Percentiles rank a stretch among this genome's conserved stretches.
Evolutionary conservation across 2,888 invertebrate species (phyloP).

Genomic region (Oxytorus armatus): DNA sequence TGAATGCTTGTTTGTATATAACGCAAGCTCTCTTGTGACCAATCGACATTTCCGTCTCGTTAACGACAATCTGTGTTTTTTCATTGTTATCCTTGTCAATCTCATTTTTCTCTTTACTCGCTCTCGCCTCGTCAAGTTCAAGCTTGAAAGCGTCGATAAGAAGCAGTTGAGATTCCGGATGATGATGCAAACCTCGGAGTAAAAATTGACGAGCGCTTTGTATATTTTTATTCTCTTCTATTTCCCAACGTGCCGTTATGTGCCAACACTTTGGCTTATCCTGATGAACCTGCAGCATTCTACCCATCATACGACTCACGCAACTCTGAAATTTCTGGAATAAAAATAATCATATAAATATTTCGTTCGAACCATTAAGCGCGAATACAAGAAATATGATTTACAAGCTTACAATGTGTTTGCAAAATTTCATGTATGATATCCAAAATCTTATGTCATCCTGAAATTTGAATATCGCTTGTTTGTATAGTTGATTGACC

Average conservation of each 20-base stretch:
- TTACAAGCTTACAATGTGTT: constrained; percentile 86
- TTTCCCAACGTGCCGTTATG: constrained; percentile 92
- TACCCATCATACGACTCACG: constrained; percentile 82
- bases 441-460: constrained; percentile 91
- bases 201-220: constrained; percentile 90
- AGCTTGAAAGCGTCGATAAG: constrained; percentile 89
- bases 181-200: constrained; percentile 91
- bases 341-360: neutral
- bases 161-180: constrained; percentile 88
- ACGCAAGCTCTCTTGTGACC: constrained; percentile 86
- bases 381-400: constrained; percentile 37
- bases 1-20: constrained; percentile 87
- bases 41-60: constrained; percentile 68
- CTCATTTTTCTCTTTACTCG: constrained; percentile 48
- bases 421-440: constrained; percentile 92
- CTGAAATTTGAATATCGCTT: constrained; percentile 89
- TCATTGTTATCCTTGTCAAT: constrained; percentile 38
- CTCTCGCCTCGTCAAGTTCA: constrained; percentile 64
- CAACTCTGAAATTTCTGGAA: constrained; percentile 79
- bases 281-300: constrained; percentile 88
- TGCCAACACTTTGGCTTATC: constrained; percentile 92
- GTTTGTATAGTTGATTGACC: constrained; percentile 90
- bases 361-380: neutral
- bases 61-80: neutral
- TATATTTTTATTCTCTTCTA: constrained; percentile 88